Conservation (phyloP, 2,888 invertebrate species). For the Trichacis sp. region DNA sequence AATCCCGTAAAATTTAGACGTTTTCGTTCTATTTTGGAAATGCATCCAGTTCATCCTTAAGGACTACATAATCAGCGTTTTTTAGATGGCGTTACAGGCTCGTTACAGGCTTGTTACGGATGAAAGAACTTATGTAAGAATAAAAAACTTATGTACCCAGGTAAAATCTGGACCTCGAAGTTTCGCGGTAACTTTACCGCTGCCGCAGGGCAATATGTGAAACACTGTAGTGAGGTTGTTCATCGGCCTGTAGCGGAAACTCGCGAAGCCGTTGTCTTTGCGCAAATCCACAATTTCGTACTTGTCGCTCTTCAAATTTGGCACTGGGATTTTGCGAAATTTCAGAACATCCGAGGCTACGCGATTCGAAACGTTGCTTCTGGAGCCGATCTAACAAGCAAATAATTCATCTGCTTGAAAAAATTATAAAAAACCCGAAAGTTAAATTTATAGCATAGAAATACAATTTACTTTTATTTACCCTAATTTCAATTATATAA, state of each 20-base stretch:
- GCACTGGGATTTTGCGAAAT: slow-evolving; percentile 60
- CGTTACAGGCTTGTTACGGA: too few relatives aligned
- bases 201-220: slow-evolving; percentile 63
- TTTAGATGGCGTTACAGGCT: too few relatives aligned
- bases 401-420: too few relatives aligned
- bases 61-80: not conserved
- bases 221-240: slow-evolving; percentile 61
- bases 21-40: too few relatives aligned
- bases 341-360: slow-evolving; percentile 59
- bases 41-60: too few relatives aligned
- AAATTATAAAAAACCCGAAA: too few relatives aligned
- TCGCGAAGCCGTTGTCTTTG: slow-evolving; percentile 60
- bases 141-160: slow-evolving; percentile 47
- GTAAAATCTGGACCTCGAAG: slow-evolving; percentile 58
- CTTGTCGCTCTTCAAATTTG: slow-evolving; percentile 56
- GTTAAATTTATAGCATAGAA: too few relatives aligned
- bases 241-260: slow-evolving; percentile 63
- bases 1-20: too few relatives aligned
- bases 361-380: slow-evolving; percentile 62
- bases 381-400: slow-evolving; percentile 57
- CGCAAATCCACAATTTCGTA: slow-evolving; percentile 58
- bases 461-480: too few relatives aligned
- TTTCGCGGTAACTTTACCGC: slow-evolving; percentile 60
- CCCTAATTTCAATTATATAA: too few relatives aligned
- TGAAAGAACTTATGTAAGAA: not conserved